Evolutionary conservation across 1,140 invertebrate genomes (phyloP).

Genomic region (Sesamia nonagrioides): DNA sequence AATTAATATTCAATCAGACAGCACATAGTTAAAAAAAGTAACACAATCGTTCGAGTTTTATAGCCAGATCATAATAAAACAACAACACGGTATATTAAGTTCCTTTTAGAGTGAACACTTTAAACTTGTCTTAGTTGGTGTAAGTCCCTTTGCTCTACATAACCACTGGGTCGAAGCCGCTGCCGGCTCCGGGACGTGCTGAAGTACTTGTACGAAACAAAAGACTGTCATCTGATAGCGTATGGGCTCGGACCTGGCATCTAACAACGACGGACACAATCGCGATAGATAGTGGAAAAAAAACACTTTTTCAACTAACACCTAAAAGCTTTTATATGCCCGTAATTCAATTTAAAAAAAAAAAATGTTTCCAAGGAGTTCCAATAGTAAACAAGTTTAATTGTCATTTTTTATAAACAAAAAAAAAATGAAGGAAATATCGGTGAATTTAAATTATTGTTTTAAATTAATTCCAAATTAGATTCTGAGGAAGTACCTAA

Average conservation of each 20-base stretch:
- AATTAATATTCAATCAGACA: no score
- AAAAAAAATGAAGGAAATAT: neutral
- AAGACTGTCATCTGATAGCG: conserved; percentile 76
- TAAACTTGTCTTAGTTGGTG: conserved; percentile 8
- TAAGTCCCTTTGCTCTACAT: conserved; percentile 47
- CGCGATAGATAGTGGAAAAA: neutral
- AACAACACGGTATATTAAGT: no score
- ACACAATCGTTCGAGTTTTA: no score
- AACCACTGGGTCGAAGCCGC: conserved; percentile 25
- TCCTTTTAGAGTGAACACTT: neutral
- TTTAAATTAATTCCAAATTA: neutral
- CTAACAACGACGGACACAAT: conserved; percentile 26
- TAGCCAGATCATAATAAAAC: no score
- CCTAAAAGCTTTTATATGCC: neutral
- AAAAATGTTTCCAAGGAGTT: neutral
- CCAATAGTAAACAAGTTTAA: neutral
- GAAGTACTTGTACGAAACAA: conserved; percentile 73
- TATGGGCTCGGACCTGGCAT: conserved; percentile 53
- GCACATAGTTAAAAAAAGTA: no score
- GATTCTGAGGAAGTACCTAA: neutral
- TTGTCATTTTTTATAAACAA: neutral
- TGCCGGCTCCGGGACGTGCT: conserved; percentile 62
- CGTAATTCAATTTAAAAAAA: conserved; percentile 5
- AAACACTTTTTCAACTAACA: neutral
- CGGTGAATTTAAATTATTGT: neutral